Percentiles rank a stretch among this genome's conserved stretches.
These are phyloP conservation scores for Odobenus rosmarus DNA, from an alignment of 2,113 vertebrate genomes.

Conservation along the genomic window DNA sequence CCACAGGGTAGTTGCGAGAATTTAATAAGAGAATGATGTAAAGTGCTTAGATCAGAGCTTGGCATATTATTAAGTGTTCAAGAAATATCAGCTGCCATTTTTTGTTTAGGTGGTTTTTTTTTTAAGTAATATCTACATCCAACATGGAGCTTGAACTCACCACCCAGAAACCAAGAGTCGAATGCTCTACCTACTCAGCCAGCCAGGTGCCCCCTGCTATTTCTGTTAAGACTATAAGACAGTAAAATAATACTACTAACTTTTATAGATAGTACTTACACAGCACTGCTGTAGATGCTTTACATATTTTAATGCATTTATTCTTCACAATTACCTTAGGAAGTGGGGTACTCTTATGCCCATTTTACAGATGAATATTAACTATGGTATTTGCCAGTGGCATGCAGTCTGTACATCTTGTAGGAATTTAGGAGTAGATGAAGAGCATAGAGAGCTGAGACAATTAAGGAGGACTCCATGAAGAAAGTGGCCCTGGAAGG, in stretches of 20 bases:
- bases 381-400: neutral
- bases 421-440: neutral
- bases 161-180: neutral
- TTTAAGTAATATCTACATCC: neutral
- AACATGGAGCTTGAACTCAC: neutral
- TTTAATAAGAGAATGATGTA: conserved; percentile 3
- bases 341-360: neutral
- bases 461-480: neutral
- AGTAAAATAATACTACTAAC: neutral
- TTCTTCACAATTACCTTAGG: neutral
- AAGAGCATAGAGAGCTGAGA: neutral
- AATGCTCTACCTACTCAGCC: neutral
- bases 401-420: neutral
- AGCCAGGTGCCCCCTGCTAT: neutral
- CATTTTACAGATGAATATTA: neutral
- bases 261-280: neutral
- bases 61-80: neutral
- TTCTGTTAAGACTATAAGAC: conserved; percentile 17
- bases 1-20: neutral
- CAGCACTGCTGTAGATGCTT: neutral
- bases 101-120: neutral
- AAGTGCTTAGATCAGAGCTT: neutral
- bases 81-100: neutral
- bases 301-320: neutral
- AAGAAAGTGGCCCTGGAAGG: neutral